Percentiles rank a stretch among this genome's conserved stretches.
Conservation (phyloP, 1,140 invertebrate genomes). For the Spodoptera litura region DNA sequence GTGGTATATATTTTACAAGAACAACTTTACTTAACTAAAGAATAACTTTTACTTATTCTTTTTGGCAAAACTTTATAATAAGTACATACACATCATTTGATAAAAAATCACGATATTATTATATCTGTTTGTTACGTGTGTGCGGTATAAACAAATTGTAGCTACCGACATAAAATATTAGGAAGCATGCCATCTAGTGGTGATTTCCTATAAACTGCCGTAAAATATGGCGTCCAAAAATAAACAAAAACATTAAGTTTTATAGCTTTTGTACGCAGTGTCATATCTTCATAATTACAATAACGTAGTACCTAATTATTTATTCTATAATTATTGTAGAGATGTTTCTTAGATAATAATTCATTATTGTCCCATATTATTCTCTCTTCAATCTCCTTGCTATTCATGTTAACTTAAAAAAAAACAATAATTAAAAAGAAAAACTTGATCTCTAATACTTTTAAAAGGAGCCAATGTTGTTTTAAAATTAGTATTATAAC, state of each 20-base stretch:
- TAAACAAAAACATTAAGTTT: constrained; percentile 5
- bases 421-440: constrained; percentile 11
- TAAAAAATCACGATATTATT: too few species aligned
- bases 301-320: constrained; percentile 24
- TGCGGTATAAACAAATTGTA: neutral
- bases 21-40: too few species aligned
- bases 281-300: constrained; percentile 36
- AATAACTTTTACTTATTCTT: too few species aligned
- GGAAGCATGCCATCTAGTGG: constrained; percentile 3
- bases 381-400: constrained; percentile 19
- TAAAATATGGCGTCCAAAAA: constrained; percentile 11
- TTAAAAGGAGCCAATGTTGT: constrained; percentile 26
- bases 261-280: constrained; percentile 15
- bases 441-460: constrained; percentile 33
- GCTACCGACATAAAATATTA: neutral
- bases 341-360: constrained; percentile 37
- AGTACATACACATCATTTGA: too few species aligned
- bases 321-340: constrained; percentile 14
- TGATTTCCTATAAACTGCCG: neutral
- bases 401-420: constrained; percentile 16
- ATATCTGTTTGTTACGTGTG: too few species aligned
- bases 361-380: constrained; percentile 18
- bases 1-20: too few species aligned
- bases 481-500: constrained; percentile 26
- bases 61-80: too few species aligned